Evolutionary conservation across 1,140 invertebrate genomes (phyloP), one percentile per base, ranked within the genome.

Genomic region (Saccostrea echinata): DNA sequence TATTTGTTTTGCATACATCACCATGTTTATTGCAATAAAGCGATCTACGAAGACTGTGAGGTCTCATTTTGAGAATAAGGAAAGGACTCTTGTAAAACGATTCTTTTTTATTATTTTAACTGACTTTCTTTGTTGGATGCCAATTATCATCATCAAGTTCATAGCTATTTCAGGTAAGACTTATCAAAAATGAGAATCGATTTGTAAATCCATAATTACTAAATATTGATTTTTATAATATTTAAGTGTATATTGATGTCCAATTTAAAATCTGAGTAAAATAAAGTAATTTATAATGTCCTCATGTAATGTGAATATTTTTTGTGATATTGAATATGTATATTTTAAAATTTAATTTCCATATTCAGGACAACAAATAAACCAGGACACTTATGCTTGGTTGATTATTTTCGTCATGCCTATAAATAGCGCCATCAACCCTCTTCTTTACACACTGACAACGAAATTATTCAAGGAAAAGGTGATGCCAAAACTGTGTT

Each of bases 331-430:
- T 55, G 11, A 55, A 71, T n/a, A 30, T 80, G 24, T 3, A 6
- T 30, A 3, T 13, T 76, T 35, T 76, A 27, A 2, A 3, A 30
- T 68, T 3, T 8, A 27, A 27, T 18, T n/a, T 21, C 43, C 11
- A 61, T 57, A 57, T 84, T 30, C 18, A 84, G 83, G 83, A 18
- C 2, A 33, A 18, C 11, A 61, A 35, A 84, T 84, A 21, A 55
- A 84, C 27, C 43, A 55, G 51, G 52, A 84, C 91, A 94, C 61
- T 90, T 86, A 86, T 52, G 84, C 84, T 24, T 86, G 84, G 84
- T n/a, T 76, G n/a, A 64, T 86, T 21, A 53, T 86, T 43, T 86
- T 86, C 64, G 35, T 86, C 9, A 24, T 86, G 43, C 84, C 84
- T 24, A 51, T 86, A 24, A 86, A 86, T 55, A 71, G 61, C n/a